A percentile compares a stretch with the other conserved stretches of the same genome.
phyloP scores from a whole-genome alignment of 2,797 vertebrate species.

The Luscinia luscinia region DNA sequence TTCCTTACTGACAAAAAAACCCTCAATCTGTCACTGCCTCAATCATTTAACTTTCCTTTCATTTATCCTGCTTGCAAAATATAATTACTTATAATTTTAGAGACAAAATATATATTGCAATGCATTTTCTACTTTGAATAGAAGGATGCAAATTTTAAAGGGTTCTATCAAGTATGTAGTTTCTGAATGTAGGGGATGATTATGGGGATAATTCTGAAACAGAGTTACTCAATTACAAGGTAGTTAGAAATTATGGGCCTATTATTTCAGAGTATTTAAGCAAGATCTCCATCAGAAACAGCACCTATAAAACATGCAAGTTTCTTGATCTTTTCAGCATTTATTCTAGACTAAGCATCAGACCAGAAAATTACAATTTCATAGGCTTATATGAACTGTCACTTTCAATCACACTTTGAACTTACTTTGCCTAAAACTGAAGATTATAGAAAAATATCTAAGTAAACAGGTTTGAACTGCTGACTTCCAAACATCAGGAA shows the following conservation, averaged over 20 bases:
- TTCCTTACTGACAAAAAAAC: background rate
- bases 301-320: background rate
- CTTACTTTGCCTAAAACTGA: background rate
- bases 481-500: background rate
- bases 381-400: background rate
- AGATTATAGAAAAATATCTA: background rate
- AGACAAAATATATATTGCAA: background rate
- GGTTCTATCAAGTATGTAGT: background rate
- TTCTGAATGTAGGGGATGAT: background rate
- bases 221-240: background rate
- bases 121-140: background rate
- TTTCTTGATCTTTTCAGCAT: background rate
- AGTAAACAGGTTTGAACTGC: background rate
- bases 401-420: background rate
- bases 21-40: background rate
- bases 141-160: background rate
- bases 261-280: conserved; percentile 3
- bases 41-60: background rate
- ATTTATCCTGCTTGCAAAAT: background rate
- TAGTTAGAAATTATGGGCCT: background rate
- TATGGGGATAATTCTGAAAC: background rate
- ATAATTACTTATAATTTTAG: background rate
- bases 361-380: background rate
- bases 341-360: background rate
- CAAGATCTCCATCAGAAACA: background rate